Evolutionary conservation across 1,140 invertebrate species (phyloP).

Genomic region (Sweltsa coloradensis): DNA sequence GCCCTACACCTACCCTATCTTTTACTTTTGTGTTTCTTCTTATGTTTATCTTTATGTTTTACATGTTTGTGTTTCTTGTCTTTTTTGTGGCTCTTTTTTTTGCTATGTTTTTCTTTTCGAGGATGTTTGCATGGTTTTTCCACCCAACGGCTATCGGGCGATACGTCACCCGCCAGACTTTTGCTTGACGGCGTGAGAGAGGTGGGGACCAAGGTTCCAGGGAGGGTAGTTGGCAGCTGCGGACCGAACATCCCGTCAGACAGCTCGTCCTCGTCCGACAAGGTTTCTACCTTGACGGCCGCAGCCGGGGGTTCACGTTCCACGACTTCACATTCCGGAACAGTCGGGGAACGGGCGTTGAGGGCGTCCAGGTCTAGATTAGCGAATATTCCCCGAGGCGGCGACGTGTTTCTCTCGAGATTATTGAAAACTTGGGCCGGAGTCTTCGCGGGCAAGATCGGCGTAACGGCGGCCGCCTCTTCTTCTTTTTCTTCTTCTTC

Average conservation of each 20-base stretch:
- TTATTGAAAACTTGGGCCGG: too few species aligned
- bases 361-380: conserved; percentile 48
- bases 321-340: not conserved
- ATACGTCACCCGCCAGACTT: conserved; percentile 2
- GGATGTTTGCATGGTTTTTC: not conserved
- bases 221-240: not conserved
- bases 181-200: not conserved
- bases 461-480: conserved; percentile 1
- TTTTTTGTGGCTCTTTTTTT: conserved; percentile 7
- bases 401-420: conserved; percentile 46
- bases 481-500: conserved; percentile 27
- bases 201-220: not conserved
- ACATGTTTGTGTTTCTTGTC: conserved; percentile 8
- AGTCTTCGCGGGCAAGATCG: too few species aligned
- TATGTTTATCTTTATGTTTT: conserved; percentile 5
- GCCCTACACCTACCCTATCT: conserved; percentile 19
- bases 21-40: conserved; percentile 33
- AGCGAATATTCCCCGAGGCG: conserved; percentile 59
- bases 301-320: not conserved
- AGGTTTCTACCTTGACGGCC: not conserved
- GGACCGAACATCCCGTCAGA: conserved; percentile 5
- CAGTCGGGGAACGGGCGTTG: conserved; percentile 10
- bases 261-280: not conserved
- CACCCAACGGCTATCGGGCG: not conserved
- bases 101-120: not conserved